Evolutionary conservation across 2,797 vertebrate species (phyloP).

Genomic region (Thripadectes ignobilis): DNA sequence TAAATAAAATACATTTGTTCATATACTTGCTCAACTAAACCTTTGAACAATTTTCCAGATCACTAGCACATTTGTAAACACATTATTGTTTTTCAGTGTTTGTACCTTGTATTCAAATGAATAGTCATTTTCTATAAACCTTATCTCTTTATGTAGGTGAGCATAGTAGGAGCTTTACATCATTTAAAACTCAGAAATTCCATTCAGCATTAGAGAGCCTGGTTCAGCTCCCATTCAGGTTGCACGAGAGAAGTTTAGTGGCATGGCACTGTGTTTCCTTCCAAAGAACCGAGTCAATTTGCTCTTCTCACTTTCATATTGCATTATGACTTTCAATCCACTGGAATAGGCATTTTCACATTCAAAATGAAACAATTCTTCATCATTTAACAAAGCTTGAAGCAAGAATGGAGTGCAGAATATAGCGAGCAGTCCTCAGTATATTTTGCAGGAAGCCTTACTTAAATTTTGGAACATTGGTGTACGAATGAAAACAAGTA

Average conservation of each 20-base stretch:
- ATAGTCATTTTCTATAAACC: not conserved
- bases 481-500: not conserved
- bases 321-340: not conserved
- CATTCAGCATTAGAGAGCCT: not conserved
- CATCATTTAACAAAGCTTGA: not conserved
- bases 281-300: not conserved
- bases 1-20: not conserved
- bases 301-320: not conserved
- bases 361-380: not conserved
- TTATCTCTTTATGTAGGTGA: not conserved
- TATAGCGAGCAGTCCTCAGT: not conserved
- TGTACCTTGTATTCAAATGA: not conserved
- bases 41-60: not conserved
- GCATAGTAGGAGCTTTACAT: not conserved
- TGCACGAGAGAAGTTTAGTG: not conserved
- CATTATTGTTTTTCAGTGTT: not conserved
- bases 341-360: not conserved
- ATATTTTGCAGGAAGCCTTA: not conserved
- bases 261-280: not conserved
- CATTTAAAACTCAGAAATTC: not conserved
- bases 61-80: not conserved
- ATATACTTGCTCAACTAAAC: not conserved
- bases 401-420: not conserved
- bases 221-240: not conserved
- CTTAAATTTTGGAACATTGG: not conserved